Conservation (phyloP, 2,113 vertebrate species). For the Hemichromis elongatus region DNA sequence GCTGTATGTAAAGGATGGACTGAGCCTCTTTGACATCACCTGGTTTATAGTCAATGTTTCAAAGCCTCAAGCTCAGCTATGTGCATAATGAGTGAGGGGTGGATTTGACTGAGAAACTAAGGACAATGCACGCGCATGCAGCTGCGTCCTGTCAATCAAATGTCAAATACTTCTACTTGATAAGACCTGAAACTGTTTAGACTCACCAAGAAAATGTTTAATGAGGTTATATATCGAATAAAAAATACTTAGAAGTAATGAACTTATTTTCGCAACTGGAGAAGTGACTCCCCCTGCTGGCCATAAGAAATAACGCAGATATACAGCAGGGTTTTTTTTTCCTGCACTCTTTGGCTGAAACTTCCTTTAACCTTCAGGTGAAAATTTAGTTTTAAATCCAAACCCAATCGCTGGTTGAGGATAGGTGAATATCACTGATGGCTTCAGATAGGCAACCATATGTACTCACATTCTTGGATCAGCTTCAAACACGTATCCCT, state of each 20-base stretch:
- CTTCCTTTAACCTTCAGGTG: neutral
- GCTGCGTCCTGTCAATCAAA: neutral
- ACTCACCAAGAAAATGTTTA: neutral
- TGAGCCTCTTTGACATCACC: neutral
- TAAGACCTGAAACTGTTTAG: neutral
- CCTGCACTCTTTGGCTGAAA: neutral
- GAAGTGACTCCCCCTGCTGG: neutral
- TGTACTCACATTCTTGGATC: conserved; percentile 22
- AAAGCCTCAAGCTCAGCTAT: neutral
- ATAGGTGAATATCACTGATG: neutral
- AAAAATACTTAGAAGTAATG: neutral
- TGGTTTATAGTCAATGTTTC: neutral
- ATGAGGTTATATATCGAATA: neutral
- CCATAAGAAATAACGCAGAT: neutral
- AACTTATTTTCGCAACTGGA: neutral
- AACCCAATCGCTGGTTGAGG: neutral
- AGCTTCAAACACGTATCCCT: neutral
- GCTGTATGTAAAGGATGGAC: neutral
- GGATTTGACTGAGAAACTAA: neutral
- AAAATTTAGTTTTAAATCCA: neutral
- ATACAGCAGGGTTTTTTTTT: neutral
- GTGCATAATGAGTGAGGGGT: neutral
- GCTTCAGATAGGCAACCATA: conserved; percentile 10
- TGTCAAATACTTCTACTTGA: neutral
- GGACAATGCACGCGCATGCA: neutral